These are phyloP conservation scores for Himantopus leucocephalus DNA, from an alignment of 2,113 vertebrate genomes.

Conservation along the genomic window DNA sequence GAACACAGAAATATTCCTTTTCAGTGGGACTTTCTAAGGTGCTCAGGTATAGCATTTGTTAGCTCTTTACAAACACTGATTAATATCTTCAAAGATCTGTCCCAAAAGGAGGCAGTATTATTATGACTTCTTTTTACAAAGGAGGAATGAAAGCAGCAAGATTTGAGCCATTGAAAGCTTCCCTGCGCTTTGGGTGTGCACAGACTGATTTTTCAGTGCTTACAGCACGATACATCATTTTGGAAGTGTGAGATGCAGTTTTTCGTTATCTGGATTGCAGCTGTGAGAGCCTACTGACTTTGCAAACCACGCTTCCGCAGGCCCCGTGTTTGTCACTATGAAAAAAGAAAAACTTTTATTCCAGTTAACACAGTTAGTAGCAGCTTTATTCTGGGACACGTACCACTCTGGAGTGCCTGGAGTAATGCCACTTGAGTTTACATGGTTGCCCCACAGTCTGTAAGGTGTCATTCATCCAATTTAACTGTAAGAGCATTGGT, in stretches of 20 bases:
- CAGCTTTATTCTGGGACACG: background rate
- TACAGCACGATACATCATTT: background rate
- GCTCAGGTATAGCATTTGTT: background rate
- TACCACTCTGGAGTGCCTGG: background rate
- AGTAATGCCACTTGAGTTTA: background rate
- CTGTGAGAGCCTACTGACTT: background rate
- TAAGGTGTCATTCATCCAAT: background rate
- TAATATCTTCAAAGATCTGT: background rate
- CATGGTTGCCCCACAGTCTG: fast-evolving
- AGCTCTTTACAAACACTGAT: background rate
- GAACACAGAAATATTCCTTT: background rate
- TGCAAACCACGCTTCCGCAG: background rate
- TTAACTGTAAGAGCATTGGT: background rate
- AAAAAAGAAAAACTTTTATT: background rate
- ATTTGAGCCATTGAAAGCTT: background rate
- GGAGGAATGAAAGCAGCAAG: background rate
- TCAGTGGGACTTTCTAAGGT: background rate
- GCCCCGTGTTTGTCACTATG: background rate
- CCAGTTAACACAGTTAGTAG: background rate
- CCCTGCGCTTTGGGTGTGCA: background rate
- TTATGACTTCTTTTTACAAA: background rate
- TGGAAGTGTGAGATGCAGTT: background rate
- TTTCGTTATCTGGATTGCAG: background rate
- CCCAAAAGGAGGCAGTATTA: background rate
- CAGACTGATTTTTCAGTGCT: background rate